phyloP scores from a whole-genome alignment of 2,797 vertebrate genomes.

The Ptychadena robeensis region DNA sequence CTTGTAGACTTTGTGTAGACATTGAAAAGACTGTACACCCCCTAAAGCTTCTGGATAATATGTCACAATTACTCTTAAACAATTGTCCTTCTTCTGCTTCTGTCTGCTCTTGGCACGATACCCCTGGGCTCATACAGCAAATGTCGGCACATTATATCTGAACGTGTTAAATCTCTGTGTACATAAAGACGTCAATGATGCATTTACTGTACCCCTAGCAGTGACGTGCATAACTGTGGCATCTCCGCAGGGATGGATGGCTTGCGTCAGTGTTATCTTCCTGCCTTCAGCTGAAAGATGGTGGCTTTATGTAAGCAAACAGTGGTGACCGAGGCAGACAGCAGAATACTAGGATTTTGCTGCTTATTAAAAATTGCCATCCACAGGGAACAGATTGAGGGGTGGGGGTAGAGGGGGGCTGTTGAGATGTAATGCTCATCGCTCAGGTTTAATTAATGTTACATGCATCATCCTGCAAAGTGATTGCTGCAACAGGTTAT shows the following conservation, averaged over 20 bases:
- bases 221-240: neutral
- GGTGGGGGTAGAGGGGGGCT: neutral
- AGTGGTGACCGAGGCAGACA: neutral
- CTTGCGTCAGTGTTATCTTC: constrained; percentile 17
- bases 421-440: neutral
- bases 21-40: too few species aligned
- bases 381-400: neutral
- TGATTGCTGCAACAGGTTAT: neutral
- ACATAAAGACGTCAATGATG: neutral
- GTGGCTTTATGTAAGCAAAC: neutral
- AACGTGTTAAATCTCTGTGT: neutral
- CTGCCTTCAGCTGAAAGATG: constrained; percentile 7
- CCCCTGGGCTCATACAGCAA: neutral
- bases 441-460: neutral
- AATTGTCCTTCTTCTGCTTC: neutral
- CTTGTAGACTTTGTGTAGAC: too few species aligned
- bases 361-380: neutral
- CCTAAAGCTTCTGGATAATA: too few species aligned
- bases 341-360: neutral
- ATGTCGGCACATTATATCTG: neutral
- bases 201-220: neutral
- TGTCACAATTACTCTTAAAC: neutral
- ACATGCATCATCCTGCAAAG: neutral
- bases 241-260: neutral
- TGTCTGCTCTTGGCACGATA: neutral